Evolutionary conservation across 92 coral and sea anemone species (phyloP).

Genomic region (Palythoa caribaeorum): DNA sequence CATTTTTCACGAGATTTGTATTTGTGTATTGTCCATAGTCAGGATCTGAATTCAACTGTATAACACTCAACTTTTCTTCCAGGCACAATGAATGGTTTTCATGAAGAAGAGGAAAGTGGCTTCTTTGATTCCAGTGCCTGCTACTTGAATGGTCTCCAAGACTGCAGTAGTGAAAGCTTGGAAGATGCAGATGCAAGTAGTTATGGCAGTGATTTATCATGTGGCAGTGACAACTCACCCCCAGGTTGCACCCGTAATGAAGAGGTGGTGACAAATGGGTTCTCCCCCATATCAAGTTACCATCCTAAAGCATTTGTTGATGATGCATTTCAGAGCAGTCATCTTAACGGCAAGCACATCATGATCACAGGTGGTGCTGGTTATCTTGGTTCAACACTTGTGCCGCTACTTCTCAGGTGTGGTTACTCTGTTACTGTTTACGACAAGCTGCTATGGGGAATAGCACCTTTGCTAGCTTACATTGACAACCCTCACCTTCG

Average conservation of each 20-base stretch:
- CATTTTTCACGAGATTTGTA: too few species aligned
- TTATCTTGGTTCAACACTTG: conserved; percentile 89
- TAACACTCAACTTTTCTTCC: not conserved
- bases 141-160: not conserved
- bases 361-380: conserved; percentile 97
- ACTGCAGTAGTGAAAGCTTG: not conserved
- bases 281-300: not conserved
- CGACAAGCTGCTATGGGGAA: conserved; percentile 90
- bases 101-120: conserved; percentile 16
- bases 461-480: conserved; percentile 63
- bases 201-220: conserved; percentile 23
- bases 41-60: not conserved
- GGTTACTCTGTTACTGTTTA: conserved; percentile 83
- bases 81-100: conserved; percentile 16
- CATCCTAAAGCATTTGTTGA: not conserved
- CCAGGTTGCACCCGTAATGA: not conserved
- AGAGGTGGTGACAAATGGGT: conserved; percentile 2
- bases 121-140: conserved; percentile 11
- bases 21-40: too few species aligned
- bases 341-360: conserved; percentile 50
- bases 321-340: not conserved
- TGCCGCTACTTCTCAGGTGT: conserved; percentile 80
- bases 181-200: conserved; percentile 26
- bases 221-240: not conserved
- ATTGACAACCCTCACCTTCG: conserved; percentile 71